These are phyloP conservation scores for Wiebesia pumilae DNA, from an alignment of 1,140 invertebrate species.

Conservation along the genomic window DNA sequence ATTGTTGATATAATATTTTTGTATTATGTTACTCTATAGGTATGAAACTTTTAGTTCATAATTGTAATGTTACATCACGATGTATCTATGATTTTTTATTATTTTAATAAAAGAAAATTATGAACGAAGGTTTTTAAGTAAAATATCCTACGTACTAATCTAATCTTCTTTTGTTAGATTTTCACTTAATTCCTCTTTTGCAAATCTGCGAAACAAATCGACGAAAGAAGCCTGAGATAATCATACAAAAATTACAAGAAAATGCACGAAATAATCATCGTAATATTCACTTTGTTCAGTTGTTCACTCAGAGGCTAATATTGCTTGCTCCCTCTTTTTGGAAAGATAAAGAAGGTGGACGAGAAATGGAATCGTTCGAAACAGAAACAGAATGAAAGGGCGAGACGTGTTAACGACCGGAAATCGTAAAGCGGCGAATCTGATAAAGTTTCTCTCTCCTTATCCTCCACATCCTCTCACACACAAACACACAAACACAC, in stretches of 20 bases:
- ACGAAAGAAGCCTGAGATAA: not conserved
- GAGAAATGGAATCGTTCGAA: not conserved
- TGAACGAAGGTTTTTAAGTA: too few species aligned
- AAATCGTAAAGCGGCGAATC: slow-evolving; percentile 52
- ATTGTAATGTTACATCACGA: not conserved
- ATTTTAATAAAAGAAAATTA: not conserved
- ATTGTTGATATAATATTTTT: too few species aligned
- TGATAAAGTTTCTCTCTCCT: slow-evolving; percentile 38
- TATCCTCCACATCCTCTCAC: not conserved
- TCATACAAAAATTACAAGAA: not conserved
- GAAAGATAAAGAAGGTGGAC: slow-evolving; percentile 20
- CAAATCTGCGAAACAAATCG: not conserved
- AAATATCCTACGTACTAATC: not conserved
- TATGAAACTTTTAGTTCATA: not conserved
- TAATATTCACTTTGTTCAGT: slow-evolving; percentile 14
- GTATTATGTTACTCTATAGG: too few species aligned
- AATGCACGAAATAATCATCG: slow-evolving; percentile 5
- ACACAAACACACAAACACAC: too few species aligned
- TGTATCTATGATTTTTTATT: not conserved
- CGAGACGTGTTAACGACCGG: slow-evolving; percentile 49
- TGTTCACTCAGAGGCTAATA: not conserved
- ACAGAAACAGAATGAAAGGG: slow-evolving; percentile 4
- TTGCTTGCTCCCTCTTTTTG: not conserved
- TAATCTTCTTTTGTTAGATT: not conserved
- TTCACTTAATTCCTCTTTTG: not conserved